phyloP scores from a whole-genome alignment of 2,113 vertebrate genomes.

The Elanus axillaris region DNA sequence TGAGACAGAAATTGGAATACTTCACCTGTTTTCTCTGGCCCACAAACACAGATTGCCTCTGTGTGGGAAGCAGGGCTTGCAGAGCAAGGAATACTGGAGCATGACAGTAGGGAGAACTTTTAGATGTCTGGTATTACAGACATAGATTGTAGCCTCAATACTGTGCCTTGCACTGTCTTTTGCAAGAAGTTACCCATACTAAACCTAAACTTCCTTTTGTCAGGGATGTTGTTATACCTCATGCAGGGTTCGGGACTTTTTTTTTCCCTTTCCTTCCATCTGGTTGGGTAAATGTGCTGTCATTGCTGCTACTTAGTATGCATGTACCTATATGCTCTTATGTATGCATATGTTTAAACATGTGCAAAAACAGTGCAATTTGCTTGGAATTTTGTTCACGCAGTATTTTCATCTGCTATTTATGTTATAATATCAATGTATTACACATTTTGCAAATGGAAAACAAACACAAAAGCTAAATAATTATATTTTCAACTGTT shows the following conservation, averaged over 20 bases:
- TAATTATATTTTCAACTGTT: not conserved
- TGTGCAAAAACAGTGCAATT: not conserved
- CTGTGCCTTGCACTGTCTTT: not conserved
- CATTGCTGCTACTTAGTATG: not conserved
- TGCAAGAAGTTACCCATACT: not conserved
- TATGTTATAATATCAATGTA: not conserved
- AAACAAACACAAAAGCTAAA: not conserved
- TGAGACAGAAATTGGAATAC: not conserved
- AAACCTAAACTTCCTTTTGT: not conserved
- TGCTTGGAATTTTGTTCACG: not conserved
- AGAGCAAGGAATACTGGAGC: not conserved
- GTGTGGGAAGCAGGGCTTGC: not conserved
- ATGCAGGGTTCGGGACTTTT: not conserved
- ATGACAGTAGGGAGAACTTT: not conserved
- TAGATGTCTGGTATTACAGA: not conserved
- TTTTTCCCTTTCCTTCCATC: not conserved
- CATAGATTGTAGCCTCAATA: not conserved
- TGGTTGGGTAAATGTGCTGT: not conserved
- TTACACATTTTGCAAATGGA: not conserved
- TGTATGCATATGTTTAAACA: rapidly evolving
- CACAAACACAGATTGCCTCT: not conserved
- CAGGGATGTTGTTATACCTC: not conserved
- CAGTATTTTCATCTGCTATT: not conserved
- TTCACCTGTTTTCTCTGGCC: not conserved
- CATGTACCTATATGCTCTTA: not conserved